Base-by-base conservation (phyloP, 2,888 invertebrate species). In the Leucophenga montana region DNA sequence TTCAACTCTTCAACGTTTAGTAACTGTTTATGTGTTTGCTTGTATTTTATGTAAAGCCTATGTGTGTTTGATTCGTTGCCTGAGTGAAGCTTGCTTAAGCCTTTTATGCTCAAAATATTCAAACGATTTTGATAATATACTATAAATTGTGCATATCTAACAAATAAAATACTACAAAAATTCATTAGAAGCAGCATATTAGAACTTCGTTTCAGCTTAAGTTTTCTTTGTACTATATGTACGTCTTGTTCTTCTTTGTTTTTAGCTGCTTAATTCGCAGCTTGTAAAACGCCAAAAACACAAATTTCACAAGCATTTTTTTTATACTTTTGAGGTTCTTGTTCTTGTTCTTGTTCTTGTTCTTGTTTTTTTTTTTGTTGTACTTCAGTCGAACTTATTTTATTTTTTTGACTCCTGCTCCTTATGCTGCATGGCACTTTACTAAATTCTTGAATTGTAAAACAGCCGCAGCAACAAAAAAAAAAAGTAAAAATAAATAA, bases 251-350 rank as follows among this genome's bases (percentile, higher is more conserved):
- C 39, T 39, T 44, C 57, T 33, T 33, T 68, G 67, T 71, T 31
- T 61, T n/a, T n/a, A n/a, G 61, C 65, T 62, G 50, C 62, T 72
- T 69, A 65, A 61, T 68, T 65, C 62, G 11, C 61, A 44, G 67
- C 65, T 46, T 13, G 67, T 53, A 22, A 54, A 68, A 48, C 68
- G 71, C 68, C 70, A 66, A 64, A 67, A 68, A 73, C 73, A 73
- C 70, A 73, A 73, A 73, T 70, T 74, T 57, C 67, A 31, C 48
- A 44, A 64, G 44, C 54, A 8, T 33, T 33, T 18, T 57, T 31
- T 61, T 20, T 68, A 20, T 53, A 14, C 16, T 31, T 31, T 13
- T n/a, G n/a, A n/a, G 48, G 48, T 13, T 48, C 3, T 16, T 13
- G 48, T 13, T 13, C 3, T 3, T 48, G 5, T 53, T 16, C 61